A percentile compares a stretch with the other conserved stretches of the same genome.
Evolutionary conservation across 2,888 invertebrate genomes (phyloP).

Genomic region (Ormyrus rosae): DNA sequence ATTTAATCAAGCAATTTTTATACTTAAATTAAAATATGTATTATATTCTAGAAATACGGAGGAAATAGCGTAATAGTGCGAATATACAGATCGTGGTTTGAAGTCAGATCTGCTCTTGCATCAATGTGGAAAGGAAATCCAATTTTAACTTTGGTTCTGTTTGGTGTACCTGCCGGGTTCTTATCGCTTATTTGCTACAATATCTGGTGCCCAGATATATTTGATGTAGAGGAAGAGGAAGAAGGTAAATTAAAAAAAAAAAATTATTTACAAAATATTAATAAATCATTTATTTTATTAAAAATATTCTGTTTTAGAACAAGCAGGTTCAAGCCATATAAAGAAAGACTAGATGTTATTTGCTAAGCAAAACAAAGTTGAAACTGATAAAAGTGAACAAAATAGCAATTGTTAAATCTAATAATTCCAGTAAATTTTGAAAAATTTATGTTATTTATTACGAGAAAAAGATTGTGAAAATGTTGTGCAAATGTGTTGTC

Average conservation of each 20-base stretch:
- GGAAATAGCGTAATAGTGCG: constrained; percentile 88
- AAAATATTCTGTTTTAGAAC: constrained; percentile 61
- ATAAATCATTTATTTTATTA: constrained; percentile 36
- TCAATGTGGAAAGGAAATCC: constrained; percentile 97
- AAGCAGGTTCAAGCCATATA: constrained; percentile 67
- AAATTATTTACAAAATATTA: neutral
- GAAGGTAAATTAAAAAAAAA: constrained; percentile 71
- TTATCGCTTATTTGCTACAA: constrained; percentile 93
- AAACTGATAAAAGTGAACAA: constrained; percentile 49
- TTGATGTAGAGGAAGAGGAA: constrained; percentile 90
- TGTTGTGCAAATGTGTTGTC: constrained; percentile 45
- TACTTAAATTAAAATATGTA: constrained; percentile 22
- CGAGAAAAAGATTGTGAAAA: constrained; percentile 36
- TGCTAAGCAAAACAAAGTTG: constrained; percentile 32
- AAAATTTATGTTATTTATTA: constrained; percentile 46
- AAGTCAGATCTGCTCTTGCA: constrained; percentile 85
- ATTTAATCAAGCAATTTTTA: neutral
- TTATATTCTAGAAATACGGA: constrained; percentile 83
- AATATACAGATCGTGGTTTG: constrained; percentile 88
- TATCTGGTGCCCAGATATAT: constrained; percentile 95
- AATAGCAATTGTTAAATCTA: constrained; percentile 55
- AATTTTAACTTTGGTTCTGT: constrained; percentile 92
- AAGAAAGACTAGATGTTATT: constrained; percentile 69
- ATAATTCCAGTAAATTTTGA: constrained; percentile 35
- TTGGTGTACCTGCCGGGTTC: constrained; percentile 95